Evolutionary conservation across 2,888 invertebrate species (phyloP), one percentile per base, ranked within the genome.

Genomic region (Maniola hyperantus): DNA sequence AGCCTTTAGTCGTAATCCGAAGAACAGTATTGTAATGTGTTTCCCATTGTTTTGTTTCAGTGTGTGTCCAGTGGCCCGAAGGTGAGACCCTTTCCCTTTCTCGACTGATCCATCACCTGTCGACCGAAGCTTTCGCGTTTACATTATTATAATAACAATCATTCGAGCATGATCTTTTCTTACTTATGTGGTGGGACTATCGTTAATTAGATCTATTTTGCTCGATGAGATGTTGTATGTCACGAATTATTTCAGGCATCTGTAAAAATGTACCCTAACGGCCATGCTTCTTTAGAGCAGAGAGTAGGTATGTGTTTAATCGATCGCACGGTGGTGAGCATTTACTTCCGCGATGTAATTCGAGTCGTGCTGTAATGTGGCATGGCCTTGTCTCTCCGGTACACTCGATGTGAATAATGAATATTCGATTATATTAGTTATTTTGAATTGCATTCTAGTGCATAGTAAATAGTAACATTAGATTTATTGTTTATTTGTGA

Each of bases 51-150:
- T 84, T 92, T 95, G 95, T 96, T 94, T 87, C 96, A 95, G 97
- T 97, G 91, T 97, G 97, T 93, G 96, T 97, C 87, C 97, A 97
- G 91, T 97, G 97, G 97, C 97, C 97, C 78, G 97, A 97, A 94
- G 96, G 96, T 96, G 94, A 95, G 95, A 93, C 74, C 72, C 73
- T 73, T 73, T 72, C 70, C 20, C 26, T 55, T 74, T 15, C 74
- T 71, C 74, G 76, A 79, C 76, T 74, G 64, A 70, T 68, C 71
- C 75, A 79, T 77, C 26, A 13, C 39, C 80, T 79, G 83, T 73
- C 73, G 73, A 75, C 78, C 80, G 80, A 83, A 83, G 89, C 89
- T 89, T 90, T 26, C 77, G 86, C 86, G 87, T 86, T 84, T 83
- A 85, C 86, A 86, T 89, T 83, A 81, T 81, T 79, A 83, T 74